phyloP scores from a whole-genome alignment of 2,888 invertebrate genomes.

The Halictus quadricinctus region DNA sequence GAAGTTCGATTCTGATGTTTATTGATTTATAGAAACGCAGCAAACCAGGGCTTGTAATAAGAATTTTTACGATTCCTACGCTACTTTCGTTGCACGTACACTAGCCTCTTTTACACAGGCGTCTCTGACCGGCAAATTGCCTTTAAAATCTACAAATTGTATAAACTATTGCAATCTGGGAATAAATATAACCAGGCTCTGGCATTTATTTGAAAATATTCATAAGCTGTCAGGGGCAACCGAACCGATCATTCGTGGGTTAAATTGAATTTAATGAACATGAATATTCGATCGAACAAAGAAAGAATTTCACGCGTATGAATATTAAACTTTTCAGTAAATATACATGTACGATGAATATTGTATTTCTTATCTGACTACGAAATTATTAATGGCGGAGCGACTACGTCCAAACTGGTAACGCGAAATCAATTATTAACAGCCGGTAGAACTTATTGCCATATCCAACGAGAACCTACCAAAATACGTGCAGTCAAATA shows the following conservation, averaged over 20 bases:
- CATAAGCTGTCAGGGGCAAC: background rate
- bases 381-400: background rate
- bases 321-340: background rate
- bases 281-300: background rate
- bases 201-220: background rate
- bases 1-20: no score
- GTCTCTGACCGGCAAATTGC: no score
- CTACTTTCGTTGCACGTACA: no score
- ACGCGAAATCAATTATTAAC: background rate
- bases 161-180: background rate
- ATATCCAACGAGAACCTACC: no score
- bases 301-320: background rate
- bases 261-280: background rate
- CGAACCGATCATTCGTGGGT: background rate
- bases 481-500: no score
- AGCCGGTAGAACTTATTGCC: background rate
- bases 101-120: no score
- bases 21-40: no score
- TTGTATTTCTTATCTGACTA: background rate
- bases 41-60: no score
- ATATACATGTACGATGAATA: background rate
- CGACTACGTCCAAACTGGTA: background rate
- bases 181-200: background rate
- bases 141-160: background rate
- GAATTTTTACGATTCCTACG: no score